Conservation (phyloP, 1,140 invertebrate species). For the Whitmania pigra region DNA sequence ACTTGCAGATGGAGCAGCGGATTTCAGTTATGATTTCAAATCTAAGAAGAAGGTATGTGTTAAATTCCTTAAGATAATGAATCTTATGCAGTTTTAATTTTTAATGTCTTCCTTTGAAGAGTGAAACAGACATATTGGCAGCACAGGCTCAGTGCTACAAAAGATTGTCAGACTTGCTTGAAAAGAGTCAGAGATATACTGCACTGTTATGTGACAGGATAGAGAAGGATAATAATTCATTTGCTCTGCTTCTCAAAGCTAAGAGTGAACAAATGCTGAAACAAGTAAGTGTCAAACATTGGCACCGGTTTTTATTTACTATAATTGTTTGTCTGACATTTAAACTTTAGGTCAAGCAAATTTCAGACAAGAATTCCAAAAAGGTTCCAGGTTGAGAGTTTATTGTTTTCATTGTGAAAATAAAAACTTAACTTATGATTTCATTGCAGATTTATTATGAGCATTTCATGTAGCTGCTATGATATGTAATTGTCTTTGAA, state of each 20-base stretch:
- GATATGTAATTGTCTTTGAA: not conserved
- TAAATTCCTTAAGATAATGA: too few relatives aligned
- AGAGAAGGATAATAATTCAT: not conserved
- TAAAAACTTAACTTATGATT: not conserved
- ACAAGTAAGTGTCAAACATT: not conserved
- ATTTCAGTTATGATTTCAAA: too few relatives aligned
- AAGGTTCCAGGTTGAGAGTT: not conserved
- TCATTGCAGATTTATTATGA: not conserved
- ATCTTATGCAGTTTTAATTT: too few relatives aligned
- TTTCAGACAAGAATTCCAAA: not conserved
- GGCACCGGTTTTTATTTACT: not conserved
- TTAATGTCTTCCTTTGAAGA: too few relatives aligned
- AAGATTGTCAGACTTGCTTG: not conserved
- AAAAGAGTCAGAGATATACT: not conserved
- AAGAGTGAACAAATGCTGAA: not conserved
- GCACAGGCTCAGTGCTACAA: constrained; percentile 6
- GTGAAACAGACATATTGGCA: too few relatives aligned
- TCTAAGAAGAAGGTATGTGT: too few relatives aligned
- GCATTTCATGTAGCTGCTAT: not conserved
- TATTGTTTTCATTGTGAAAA: not conserved
- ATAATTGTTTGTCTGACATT: not conserved
- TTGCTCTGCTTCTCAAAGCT: not conserved
- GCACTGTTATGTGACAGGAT: constrained; percentile 1
- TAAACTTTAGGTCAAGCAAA: not conserved
- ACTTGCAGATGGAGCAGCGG: too few relatives aligned